Evolutionary conservation across 2,113 vertebrate species (phyloP).

Genomic region (Dasyornis broadbenti): DNA sequence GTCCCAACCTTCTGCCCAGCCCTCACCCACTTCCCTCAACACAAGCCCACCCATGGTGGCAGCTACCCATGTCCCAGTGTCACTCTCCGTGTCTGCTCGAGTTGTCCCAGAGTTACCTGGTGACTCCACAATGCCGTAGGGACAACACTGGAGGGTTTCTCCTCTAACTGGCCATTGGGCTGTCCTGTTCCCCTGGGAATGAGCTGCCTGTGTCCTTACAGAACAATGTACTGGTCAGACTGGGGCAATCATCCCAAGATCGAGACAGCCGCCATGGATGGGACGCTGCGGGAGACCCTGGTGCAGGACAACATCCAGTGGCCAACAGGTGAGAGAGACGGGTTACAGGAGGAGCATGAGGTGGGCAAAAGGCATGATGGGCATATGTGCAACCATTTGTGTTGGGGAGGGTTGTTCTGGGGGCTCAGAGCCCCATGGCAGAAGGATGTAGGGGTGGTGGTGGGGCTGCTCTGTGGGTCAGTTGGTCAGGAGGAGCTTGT

Average conservation of each 20-base stretch:
- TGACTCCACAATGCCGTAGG: accelerated
- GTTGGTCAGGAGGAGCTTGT: accelerated
- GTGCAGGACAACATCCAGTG: constrained; percentile 96
- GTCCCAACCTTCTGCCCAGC: background rate
- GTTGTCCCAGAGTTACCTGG: background rate
- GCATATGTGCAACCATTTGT: accelerated
- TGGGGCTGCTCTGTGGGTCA: background rate
- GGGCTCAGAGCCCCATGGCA: accelerated
- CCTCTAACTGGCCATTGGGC: accelerated
- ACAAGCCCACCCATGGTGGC: accelerated
- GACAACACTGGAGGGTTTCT: background rate
- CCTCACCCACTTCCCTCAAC: background rate
- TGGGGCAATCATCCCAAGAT: constrained; percentile 99
- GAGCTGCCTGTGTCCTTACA: constrained; percentile 29
- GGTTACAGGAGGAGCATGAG: background rate
- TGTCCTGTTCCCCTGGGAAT: background rate
- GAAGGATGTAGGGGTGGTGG: accelerated
- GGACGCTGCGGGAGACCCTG: constrained; percentile 89
- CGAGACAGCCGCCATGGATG: constrained; percentile 95
- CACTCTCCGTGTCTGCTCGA: background rate
- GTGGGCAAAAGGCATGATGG: accelerated
- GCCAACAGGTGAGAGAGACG: constrained; percentile 81
- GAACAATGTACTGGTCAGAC: constrained; percentile 98
- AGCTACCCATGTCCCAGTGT: background rate
- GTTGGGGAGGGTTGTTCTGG: background rate